Conservation (phyloP, 2,113 vertebrate genomes). For the Lethenteron camtschaticum region DNA sequence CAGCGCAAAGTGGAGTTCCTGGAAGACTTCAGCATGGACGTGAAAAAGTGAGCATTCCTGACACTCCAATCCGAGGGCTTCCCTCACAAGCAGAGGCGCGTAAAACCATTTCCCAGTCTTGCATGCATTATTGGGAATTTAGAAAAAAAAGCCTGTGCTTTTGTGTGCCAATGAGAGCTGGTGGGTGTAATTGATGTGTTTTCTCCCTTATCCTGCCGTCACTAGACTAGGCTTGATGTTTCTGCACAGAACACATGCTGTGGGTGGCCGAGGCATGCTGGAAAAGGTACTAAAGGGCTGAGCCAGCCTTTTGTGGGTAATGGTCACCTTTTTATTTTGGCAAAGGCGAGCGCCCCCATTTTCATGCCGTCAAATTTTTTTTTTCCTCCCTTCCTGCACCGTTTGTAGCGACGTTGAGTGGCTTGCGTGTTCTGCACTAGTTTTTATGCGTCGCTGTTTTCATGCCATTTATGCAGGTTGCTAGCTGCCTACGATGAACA, state of each 20-base stretch:
- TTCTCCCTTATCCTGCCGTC: background rate
- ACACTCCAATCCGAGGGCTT: background rate
- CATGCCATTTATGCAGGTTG: constrained; percentile 27
- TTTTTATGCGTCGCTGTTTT: constrained; percentile 5
- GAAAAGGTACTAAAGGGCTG: background rate
- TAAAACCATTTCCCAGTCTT: background rate
- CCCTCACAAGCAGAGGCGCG: background rate
- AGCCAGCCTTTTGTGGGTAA: background rate
- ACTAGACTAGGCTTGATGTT: background rate
- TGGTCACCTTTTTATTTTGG: constrained; percentile 2
- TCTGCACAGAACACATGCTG: background rate
- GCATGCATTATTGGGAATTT: background rate
- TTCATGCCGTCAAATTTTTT: background rate
- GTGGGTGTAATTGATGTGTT: background rate
- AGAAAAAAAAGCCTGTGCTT: background rate
- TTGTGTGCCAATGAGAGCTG: rapidly evolving
- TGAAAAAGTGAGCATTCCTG: constrained; percentile 45
- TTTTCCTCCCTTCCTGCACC: background rate
- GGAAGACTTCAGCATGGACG: constrained; percentile 88
- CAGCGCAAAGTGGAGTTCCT: constrained; percentile 93
- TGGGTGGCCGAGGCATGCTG: background rate
- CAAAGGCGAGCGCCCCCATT: background rate
- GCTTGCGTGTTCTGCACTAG: background rate
- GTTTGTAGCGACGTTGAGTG: background rate
- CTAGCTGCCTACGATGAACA: constrained; percentile 63